Evolutionary conservation across 2,113 vertebrate species (phyloP).

Genomic region (Brachirus orientalis): DNA sequence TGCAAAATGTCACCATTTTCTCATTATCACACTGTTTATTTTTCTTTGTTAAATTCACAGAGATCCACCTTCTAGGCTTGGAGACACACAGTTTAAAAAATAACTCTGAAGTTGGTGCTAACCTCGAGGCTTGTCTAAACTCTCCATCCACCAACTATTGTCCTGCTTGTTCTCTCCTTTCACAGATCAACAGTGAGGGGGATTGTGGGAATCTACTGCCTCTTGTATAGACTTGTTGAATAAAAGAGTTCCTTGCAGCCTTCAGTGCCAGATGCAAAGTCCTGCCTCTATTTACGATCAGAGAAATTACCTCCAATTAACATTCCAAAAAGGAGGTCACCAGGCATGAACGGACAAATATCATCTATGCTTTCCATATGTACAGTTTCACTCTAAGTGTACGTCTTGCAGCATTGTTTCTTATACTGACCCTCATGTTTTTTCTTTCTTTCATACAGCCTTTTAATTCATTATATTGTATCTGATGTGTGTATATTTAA

Average conservation of each 20-base stretch:
- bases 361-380: conserved; percentile 54
- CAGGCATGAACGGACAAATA: conserved; percentile 45
- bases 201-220: conserved; percentile 38
- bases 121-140: conserved; percentile 32
- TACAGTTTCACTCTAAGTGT: conserved; percentile 57
- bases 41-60: conserved; percentile 4
- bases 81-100: conserved; percentile 37
- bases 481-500: conserved; percentile 64
- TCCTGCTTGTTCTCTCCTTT: conserved; percentile 7
- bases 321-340: conserved; percentile 61
- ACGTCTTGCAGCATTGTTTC: conserved; percentile 44
- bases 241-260: conserved; percentile 49
- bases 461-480: conserved; percentile 60
- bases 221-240: conserved; percentile 31
- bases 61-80: conserved; percentile 8
- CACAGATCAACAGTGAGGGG: conserved; percentile 15
- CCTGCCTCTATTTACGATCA: conserved; percentile 52
- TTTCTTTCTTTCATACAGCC: conserved; percentile 50
- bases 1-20: neutral
- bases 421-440: conserved; percentile 39
- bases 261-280: conserved; percentile 64
- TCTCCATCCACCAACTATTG: conserved; percentile 41
- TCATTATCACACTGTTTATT: neutral
- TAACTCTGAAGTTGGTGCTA: conserved; percentile 71
- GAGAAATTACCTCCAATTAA: conserved; percentile 44